A percentile compares a stretch with the other conserved stretches of the same genome.
Evolutionary conservation across 2,797 vertebrate species (phyloP).

Genomic region (Ctenosaura bakeri): DNA sequence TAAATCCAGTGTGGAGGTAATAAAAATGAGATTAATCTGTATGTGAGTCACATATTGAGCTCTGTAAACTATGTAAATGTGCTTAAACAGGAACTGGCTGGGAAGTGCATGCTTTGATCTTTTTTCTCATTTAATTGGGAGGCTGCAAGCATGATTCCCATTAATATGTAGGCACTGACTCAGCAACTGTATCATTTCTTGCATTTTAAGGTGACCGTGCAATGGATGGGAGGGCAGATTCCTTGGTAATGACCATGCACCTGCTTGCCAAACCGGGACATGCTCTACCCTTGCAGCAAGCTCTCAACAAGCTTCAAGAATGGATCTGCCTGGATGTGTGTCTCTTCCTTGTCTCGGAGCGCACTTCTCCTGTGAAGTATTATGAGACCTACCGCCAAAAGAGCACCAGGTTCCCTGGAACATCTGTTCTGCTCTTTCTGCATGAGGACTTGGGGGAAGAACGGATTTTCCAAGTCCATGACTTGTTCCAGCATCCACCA

Average conservation of each 20-base stretch:
- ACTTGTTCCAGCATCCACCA: constrained; percentile 89
- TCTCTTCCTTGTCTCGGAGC: constrained; percentile 92
- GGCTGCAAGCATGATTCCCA: accelerated
- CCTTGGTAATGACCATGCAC: constrained; percentile 86
- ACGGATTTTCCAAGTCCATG: constrained; percentile 86
- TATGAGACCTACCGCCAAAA: constrained; percentile 67
- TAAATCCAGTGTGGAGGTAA: not conserved
- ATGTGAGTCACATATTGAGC: not conserved
- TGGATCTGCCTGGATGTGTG: constrained; percentile 86
- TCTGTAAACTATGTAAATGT: not conserved
- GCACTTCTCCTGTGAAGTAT: constrained; percentile 79
- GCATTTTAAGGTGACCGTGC: constrained; percentile 66
- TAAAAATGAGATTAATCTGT: accelerated
- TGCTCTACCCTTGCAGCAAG: constrained; percentile 87
- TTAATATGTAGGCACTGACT: constrained; percentile 25
- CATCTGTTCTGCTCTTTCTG: constrained; percentile 92
- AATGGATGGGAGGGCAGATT: constrained; percentile 75
- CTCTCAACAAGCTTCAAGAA: constrained; percentile 86
- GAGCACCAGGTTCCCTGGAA: constrained; percentile 84
- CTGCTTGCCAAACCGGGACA: constrained; percentile 88
- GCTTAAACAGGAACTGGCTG: constrained; percentile 2
- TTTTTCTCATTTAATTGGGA: not conserved
- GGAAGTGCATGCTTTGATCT: not conserved
- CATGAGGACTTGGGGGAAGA: constrained; percentile 88
- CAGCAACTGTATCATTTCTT: constrained; percentile 3